phyloP scores from a whole-genome alignment of 2,888 invertebrate genomes.

The Megamerina dolium region DNA sequence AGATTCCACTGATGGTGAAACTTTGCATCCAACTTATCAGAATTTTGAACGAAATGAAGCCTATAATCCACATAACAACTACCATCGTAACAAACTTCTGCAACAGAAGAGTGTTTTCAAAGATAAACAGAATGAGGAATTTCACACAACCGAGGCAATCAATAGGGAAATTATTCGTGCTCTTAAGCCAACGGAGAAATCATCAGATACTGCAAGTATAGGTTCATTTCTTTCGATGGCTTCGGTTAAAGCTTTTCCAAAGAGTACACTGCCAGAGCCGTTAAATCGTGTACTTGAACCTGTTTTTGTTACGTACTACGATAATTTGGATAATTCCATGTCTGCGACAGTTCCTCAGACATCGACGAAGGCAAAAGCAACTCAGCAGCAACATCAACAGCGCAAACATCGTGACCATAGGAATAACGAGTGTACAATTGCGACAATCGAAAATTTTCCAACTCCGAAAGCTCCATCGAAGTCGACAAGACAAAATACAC shows the following conservation, averaged over 20 bases:
- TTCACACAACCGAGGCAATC: constrained; percentile 39
- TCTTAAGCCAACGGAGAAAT: constrained; percentile 38
- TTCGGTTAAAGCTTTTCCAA: constrained; percentile 77
- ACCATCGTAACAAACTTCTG: constrained; percentile 43
- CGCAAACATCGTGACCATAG: constrained; percentile 14
- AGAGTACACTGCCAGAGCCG: constrained; percentile 69
- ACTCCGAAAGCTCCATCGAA: constrained; percentile 38
- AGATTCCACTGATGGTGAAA: constrained; percentile 32
- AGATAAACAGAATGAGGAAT: constrained; percentile 14
- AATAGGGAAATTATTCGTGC: constrained; percentile 42
- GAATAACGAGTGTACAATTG: constrained; percentile 30
- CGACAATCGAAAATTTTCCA: constrained; percentile 36
- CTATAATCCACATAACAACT: constrained; percentile 46
- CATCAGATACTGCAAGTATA: constrained; percentile 55
- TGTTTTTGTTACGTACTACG: constrained; percentile 66
- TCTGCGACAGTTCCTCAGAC: constrained; percentile 22
- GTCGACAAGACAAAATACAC: constrained; percentile 53
- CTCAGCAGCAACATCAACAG: constrained; percentile 14
- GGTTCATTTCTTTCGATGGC: constrained; percentile 83
- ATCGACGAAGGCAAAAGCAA: constrained; percentile 27
- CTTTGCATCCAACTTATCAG: constrained; percentile 32
- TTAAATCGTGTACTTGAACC: constrained; percentile 73
- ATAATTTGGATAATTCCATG: constrained; percentile 48
- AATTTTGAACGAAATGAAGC: constrained; percentile 44
- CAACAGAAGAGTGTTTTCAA: constrained; percentile 37